Evolutionary conservation across 2,797 vertebrate species (phyloP), one percentile per base, ranked within the genome.

Genomic region (Peromyscus nudipes): DNA sequence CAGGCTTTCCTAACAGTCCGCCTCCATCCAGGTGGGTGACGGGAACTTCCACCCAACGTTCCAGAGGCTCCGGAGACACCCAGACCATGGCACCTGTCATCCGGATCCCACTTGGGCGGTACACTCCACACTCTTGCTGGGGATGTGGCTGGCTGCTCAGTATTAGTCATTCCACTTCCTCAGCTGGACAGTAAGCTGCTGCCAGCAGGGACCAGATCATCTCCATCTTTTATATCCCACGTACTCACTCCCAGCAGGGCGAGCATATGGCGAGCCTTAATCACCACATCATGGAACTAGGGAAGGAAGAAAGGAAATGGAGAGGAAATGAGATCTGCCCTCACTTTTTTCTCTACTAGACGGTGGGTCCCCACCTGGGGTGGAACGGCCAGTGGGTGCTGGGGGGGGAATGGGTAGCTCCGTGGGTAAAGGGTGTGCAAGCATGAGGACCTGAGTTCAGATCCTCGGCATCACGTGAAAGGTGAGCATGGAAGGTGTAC

Each of bases 241-340:
- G 25, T 64, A 27, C 3, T 95, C 87, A 40, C 40, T 82, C 55
- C 60, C 40, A 77, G 84, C 40, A 37, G 55, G 77, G 84, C 23
- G 77, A 97, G 90, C 92, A 89, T 94, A 91, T 86, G 94, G 89
- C 11, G 2, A 83, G 31, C 4, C 90, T 96, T 96, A 81, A 97
- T 97, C 88, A 88, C 88, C n/a, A 40, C 13, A 13, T 76, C 80
- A 64, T 17, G 31, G 93, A 95, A 86, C 31, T 64, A 25, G 31
- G 60, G n/a, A 43, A 40, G 25, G 34, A 31, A 49, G n/a, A 5
- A 49, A 49, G 57, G 5, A 14, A 31, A 67, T 19, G 8, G 34
- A 27, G 31, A n/a, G 88, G 60, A 79, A 87, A 19, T 65, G 46
- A 85, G 64, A 52, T 40, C 17, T 60, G 65, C 27, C 29, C 11